Conservation (phyloP, 2,113 vertebrate species). For the Pangasianodon gigas region DNA sequence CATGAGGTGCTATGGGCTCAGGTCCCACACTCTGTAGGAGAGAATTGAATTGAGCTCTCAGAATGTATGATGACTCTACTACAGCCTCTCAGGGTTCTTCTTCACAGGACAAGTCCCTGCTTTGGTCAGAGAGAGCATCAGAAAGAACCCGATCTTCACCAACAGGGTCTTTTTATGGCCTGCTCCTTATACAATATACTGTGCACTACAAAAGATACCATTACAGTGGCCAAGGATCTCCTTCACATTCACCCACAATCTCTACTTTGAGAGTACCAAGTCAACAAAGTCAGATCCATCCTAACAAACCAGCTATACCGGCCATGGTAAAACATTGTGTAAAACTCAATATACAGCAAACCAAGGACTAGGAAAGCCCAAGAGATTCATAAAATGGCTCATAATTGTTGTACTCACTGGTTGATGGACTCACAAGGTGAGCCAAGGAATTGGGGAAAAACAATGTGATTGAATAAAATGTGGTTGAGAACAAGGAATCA, state of each 20-base stretch:
- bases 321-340: background rate
- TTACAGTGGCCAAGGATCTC: background rate
- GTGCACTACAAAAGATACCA: background rate
- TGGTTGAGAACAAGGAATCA: too few relatives aligned
- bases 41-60: background rate
- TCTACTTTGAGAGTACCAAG: background rate
- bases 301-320: background rate
- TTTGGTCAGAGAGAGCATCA: background rate
- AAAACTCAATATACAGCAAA: background rate
- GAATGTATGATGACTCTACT: background rate
- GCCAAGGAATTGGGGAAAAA: too few relatives aligned
- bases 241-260: background rate
- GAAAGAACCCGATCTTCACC: background rate
- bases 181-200: background rate
- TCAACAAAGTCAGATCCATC: background rate
- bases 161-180: background rate
- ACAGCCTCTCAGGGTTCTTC: background rate
- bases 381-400: background rate
- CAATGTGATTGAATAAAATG: too few relatives aligned
- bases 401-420: background rate
- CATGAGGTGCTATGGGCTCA: background rate
- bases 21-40: background rate
- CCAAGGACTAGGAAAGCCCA: background rate
- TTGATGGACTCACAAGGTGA: background rate
- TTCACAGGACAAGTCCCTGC: background rate